Evolutionary conservation across 2,888 invertebrate species (phyloP).

Genomic region (Agrochola macilenta): DNA sequence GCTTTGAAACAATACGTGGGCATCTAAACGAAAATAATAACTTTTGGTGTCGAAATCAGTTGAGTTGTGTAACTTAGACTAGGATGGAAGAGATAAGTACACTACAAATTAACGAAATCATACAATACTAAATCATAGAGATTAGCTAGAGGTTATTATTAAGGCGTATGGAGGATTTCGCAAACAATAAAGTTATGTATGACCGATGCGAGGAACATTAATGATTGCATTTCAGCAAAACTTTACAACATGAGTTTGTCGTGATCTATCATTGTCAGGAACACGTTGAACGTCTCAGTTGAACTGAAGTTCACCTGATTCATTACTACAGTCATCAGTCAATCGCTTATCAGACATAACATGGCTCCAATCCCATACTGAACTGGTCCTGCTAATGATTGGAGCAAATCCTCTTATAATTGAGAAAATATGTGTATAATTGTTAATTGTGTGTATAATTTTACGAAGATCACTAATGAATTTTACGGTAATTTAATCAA

Average conservation of each 20-base stretch:
- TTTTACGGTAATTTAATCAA: constrained; percentile 55
- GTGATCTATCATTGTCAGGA: constrained; percentile 58
- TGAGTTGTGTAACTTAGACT: constrained; percentile 51
- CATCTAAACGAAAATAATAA: constrained; percentile 66
- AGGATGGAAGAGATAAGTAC: constrained; percentile 36
- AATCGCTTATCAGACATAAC: constrained; percentile 53
- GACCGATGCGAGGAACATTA: background rate
- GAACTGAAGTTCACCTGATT: constrained; percentile 52
- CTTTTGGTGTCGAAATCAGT: constrained; percentile 66
- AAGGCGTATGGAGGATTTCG: constrained; percentile 11
- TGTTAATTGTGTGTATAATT: too few relatives aligned
- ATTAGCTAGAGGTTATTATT: background rate
- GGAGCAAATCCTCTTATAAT: constrained; percentile 19
- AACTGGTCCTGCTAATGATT: constrained; percentile 22
- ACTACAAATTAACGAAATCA: constrained; percentile 49
- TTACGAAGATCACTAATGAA: constrained; percentile 37
- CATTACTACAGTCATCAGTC: constrained; percentile 55
- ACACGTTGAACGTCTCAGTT: constrained; percentile 45
- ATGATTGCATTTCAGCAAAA: constrained; percentile 20
- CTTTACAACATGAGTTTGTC: constrained; percentile 34
- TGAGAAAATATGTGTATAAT: constrained; percentile 20
- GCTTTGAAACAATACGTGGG: constrained; percentile 64
- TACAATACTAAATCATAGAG: constrained; percentile 20
- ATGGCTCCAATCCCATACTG: constrained; percentile 15
- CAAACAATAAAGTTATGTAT: constrained; percentile 6